These are phyloP conservation scores for Chrysopa pallens DNA, from an alignment of 1,140 invertebrate genomes.

Conservation along the genomic window DNA sequence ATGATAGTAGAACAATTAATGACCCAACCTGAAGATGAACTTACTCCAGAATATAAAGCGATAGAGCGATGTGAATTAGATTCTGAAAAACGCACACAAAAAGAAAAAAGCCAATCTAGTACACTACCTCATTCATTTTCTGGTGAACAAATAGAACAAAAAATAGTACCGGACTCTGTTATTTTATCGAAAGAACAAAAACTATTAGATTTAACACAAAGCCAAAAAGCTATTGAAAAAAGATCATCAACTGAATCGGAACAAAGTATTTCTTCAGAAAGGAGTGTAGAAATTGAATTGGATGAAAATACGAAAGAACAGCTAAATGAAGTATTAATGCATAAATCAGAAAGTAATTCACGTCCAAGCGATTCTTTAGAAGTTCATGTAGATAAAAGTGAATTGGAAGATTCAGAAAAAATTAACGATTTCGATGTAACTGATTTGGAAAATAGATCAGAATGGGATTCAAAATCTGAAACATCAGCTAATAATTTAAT, in stretches of 20 bases:
- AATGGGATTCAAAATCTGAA: conserved; percentile 8
- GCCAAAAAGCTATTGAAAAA: conserved; percentile 1
- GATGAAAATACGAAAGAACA: neutral
- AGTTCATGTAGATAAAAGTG: conserved; percentile 30
- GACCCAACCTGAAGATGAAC: conserved; percentile 26
- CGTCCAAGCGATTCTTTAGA: conserved; percentile 25
- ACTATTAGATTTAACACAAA: neutral
- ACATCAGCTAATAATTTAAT: conserved; percentile 7
- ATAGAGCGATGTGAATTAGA: conserved; percentile 2
- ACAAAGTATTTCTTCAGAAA: conserved; percentile 11
- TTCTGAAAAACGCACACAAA: neutral
- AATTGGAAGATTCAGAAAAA: conserved; percentile 28
- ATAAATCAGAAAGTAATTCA: conserved; percentile 17
- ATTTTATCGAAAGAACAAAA: conserved; percentile 8
- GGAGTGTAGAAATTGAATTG: conserved; percentile 3
- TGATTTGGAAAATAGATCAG: conserved; percentile 1
- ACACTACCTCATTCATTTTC: neutral
- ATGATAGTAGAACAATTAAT: conserved; percentile 27
- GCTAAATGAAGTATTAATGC: too few species aligned
- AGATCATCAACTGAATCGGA: conserved; percentile 11
- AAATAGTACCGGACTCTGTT: conserved; percentile 9
- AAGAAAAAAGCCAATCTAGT: too few species aligned
- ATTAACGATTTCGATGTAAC: conserved; percentile 19
- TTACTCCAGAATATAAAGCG: conserved; percentile 27
- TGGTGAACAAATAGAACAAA: conserved; percentile 1